phyloP scores from a whole-genome alignment of 1,140 invertebrate species.

The Eulimnadia texana region DNA sequence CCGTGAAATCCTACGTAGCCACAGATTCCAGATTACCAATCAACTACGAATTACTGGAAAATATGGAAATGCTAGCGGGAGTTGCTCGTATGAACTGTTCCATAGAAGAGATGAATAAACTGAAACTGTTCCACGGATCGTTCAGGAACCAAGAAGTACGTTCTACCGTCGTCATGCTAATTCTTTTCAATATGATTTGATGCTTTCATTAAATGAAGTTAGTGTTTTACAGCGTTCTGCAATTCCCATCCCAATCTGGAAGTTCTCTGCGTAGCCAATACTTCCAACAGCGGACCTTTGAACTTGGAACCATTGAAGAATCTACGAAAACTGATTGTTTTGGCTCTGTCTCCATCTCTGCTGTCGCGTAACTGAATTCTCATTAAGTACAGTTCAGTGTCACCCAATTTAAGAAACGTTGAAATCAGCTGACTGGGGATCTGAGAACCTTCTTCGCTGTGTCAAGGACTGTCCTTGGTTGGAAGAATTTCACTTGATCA shows the following conservation, averaged over 20 bases:
- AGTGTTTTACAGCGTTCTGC: not conserved
- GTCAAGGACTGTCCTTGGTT: not conserved
- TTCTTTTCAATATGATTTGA: too few species aligned
- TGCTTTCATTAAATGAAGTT: too few species aligned
- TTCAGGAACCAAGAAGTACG: not conserved
- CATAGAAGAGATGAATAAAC: not conserved
- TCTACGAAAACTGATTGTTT: not conserved
- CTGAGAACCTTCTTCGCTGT: not conserved
- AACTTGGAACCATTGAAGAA: not conserved
- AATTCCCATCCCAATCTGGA: not conserved
- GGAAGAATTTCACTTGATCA: not conserved
- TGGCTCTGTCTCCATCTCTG: not conserved
- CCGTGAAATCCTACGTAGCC: not conserved
- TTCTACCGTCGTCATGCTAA: too few species aligned
- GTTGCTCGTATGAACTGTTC: not conserved
- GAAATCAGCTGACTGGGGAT: not conserved
- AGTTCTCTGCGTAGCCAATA: not conserved
- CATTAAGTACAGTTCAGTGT: not conserved
- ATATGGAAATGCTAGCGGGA: not conserved
- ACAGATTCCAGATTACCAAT: too few species aligned
- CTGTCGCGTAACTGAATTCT: not conserved
- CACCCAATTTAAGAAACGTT: too few species aligned
- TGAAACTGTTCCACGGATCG: not conserved
- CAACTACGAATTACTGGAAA: too few species aligned
- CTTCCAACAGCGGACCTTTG: too few species aligned